These are phyloP conservation scores for Litoditis marina DNA, from an alignment of 2,888 invertebrate genomes.

Conservation along the genomic window DNA sequence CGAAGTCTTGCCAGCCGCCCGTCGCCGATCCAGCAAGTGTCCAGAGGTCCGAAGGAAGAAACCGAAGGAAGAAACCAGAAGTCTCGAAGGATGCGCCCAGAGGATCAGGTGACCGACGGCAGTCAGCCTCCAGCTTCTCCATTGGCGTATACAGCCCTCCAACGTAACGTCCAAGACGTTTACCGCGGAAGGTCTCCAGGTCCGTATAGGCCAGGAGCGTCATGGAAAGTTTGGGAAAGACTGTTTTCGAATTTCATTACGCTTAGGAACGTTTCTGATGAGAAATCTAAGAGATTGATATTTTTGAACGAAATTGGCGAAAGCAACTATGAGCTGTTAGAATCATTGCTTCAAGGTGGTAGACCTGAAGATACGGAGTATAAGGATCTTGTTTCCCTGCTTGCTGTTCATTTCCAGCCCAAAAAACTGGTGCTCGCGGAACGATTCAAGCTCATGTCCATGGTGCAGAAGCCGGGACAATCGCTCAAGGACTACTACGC, in stretches of 20 bases:
- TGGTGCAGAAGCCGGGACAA: not conserved
- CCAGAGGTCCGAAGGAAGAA: too few relatives aligned
- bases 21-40: too few relatives aligned
- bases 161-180: not conserved
- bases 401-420: not conserved
- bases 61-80: too few relatives aligned
- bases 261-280: not conserved
- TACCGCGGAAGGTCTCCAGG: not conserved
- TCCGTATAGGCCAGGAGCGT: not conserved
- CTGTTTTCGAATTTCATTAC: not conserved
- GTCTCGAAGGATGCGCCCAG: too few relatives aligned
- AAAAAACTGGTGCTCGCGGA: not conserved
- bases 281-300: not conserved
- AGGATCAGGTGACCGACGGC: too few relatives aligned
- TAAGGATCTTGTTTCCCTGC: not conserved
- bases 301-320: conserved; percentile 5
- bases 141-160: too few relatives aligned
- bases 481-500: not conserved
- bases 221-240: not conserved
- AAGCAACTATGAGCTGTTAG: conserved; percentile 1
- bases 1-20: too few relatives aligned
- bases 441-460: not conserved
- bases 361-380: not conserved
- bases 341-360: not conserved
- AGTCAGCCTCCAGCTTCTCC: too few relatives aligned